Evolutionary conservation across 2,113 vertebrate genomes (phyloP).

Genomic region (Prochilodus magdalenae): DNA sequence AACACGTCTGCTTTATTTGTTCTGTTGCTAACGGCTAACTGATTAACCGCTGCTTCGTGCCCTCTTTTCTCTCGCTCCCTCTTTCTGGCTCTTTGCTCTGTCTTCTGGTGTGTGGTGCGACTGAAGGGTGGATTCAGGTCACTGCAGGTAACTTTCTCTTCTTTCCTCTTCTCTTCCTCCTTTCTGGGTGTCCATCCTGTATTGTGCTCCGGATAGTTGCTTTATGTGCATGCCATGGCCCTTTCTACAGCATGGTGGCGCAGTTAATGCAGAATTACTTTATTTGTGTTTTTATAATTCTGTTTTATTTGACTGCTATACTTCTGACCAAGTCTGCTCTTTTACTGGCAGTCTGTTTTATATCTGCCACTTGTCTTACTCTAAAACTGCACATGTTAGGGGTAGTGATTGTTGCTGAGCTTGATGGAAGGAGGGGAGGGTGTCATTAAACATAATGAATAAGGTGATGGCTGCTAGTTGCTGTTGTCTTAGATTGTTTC

Average conservation of each 20-base stretch:
- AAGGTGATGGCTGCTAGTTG: too few relatives aligned
- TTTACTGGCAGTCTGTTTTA: too few relatives aligned
- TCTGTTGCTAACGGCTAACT: constrained; percentile 47
- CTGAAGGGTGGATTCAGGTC: constrained; percentile 99
- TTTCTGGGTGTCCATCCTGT: neutral
- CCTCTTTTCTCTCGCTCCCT: constrained; percentile 54
- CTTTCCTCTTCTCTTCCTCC: constrained; percentile 24
- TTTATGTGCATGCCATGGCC: neutral
- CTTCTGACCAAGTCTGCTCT: neutral
- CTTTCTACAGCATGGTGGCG: neutral
- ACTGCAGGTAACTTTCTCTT: constrained; percentile 89
- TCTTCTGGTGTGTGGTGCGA: constrained; percentile 79
- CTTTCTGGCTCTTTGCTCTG: constrained; percentile 67
- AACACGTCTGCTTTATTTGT: constrained; percentile 36
- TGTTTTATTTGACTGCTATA: neutral
- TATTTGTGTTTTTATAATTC: neutral
- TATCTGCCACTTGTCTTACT: too few relatives aligned
- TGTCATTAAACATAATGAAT: too few relatives aligned
- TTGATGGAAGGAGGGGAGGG: too few relatives aligned
- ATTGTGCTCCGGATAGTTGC: neutral
- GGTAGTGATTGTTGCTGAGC: too few relatives aligned
- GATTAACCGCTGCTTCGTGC: constrained; percentile 59
- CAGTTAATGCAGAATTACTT: neutral
- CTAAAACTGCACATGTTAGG: too few relatives aligned
- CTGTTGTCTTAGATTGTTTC: too few relatives aligned